These are phyloP conservation scores for Tenrec ecaudatus DNA, from an alignment of 2,113 vertebrate species.

Conservation along the genomic window DNA sequence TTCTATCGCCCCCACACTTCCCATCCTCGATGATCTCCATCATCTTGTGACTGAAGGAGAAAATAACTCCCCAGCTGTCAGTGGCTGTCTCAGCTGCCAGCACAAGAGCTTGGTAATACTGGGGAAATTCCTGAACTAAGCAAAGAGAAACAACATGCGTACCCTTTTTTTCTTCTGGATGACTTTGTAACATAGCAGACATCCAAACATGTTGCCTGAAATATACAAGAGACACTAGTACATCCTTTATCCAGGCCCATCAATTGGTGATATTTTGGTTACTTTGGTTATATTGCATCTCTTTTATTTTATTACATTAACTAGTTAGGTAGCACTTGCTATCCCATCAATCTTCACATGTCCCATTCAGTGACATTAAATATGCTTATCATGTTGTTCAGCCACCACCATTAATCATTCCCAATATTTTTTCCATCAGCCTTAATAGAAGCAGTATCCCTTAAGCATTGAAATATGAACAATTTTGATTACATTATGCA, in stretches of 20 bases:
- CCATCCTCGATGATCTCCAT: conserved; percentile 70
- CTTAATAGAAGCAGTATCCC: background rate
- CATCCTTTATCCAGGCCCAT: background rate
- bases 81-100: conserved; percentile 64
- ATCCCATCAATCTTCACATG: background rate
- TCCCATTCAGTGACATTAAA: background rate
- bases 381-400: background rate
- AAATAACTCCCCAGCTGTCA: conserved; percentile 80
- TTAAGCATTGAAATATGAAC: background rate
- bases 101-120: conserved; percentile 33
- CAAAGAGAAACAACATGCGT: background rate
- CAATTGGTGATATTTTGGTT: background rate
- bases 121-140: conserved; percentile 39
- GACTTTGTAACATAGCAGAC: background rate
- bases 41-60: conserved; percentile 76
- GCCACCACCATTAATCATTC: background rate
- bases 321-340: background rate
- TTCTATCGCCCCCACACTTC: conserved; percentile 52
- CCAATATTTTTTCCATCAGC: background rate
- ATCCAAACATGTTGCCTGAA: background rate
- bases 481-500: background rate
- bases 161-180: background rate
- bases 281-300: background rate
- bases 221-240: background rate
- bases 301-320: background rate